Conservation (phyloP, 2,797 vertebrate species). For the Kryptolebias ocellatus region DNA sequence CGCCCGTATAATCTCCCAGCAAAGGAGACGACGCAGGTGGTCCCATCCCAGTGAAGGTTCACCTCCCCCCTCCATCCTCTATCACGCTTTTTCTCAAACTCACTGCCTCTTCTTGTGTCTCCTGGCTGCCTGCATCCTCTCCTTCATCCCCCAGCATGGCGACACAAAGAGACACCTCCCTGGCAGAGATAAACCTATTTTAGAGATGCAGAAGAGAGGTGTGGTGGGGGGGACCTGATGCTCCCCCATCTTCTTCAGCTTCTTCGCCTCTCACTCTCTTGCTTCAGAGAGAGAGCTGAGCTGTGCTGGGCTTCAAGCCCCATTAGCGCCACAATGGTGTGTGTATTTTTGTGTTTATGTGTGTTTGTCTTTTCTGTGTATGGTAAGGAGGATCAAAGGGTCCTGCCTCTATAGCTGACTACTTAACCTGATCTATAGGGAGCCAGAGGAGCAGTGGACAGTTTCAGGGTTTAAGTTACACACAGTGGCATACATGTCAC, state of each 20-base stretch:
- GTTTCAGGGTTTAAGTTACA: slow-evolving; percentile 46
- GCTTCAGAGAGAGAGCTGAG: slow-evolving; percentile 49
- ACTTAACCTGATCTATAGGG: slow-evolving; percentile 68
- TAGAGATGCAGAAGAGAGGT: slow-evolving; percentile 46
- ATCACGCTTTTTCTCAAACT: slow-evolving; percentile 55
- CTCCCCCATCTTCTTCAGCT: slow-evolving; percentile 49
- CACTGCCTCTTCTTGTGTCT: slow-evolving; percentile 61
- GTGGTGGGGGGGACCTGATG: slow-evolving; percentile 51
- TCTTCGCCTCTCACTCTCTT: slow-evolving; percentile 46
- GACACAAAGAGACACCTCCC: slow-evolving; percentile 79
- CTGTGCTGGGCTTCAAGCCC: slow-evolving; percentile 73
- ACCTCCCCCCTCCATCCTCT: slow-evolving; percentile 46
- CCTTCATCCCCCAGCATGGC: slow-evolving; percentile 56
- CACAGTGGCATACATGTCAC: neutral
- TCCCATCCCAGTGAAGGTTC: slow-evolving; percentile 69
- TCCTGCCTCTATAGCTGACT: slow-evolving; percentile 55
- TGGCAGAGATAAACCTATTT: slow-evolving; percentile 81
- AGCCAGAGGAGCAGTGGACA: slow-evolving; percentile 31
- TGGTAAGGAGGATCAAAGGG: slow-evolving; percentile 57
- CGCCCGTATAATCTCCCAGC: slow-evolving; percentile 78
- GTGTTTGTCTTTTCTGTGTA: slow-evolving; percentile 52
- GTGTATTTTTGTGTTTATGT: slow-evolving; percentile 63
- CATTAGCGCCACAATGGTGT: slow-evolving; percentile 69
- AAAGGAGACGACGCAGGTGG: slow-evolving; percentile 82
- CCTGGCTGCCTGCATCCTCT: slow-evolving; percentile 72